phyloP scores from a whole-genome alignment of 1,140 invertebrate genomes.

The Euura lappo region DNA sequence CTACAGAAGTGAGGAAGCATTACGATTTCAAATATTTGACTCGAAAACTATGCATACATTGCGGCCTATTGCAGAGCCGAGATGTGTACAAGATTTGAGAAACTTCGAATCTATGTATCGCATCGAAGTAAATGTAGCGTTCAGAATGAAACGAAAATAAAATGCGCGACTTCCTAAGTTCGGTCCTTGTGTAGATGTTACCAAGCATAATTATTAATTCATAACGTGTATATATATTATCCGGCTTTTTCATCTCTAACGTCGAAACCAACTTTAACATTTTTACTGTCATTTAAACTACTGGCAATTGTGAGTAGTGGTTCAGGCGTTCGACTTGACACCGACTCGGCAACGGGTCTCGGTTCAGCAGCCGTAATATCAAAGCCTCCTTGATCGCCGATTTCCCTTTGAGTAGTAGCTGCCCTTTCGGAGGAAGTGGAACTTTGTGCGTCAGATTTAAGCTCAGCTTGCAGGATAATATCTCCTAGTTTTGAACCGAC shows the following conservation, averaged over 20 bases:
- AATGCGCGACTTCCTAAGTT: neutral
- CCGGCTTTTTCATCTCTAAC: constrained; percentile 41
- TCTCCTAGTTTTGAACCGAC: neutral
- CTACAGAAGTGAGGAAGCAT: too few relatives aligned
- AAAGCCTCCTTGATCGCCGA: neutral
- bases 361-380: neutral
- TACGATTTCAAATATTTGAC: too few relatives aligned
- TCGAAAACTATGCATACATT: too few relatives aligned
- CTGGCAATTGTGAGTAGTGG: constrained; percentile 54
- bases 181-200: neutral
- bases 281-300: constrained; percentile 51
- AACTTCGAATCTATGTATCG: too few relatives aligned
- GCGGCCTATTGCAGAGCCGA: too few relatives aligned
- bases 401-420: neutral
- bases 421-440: neutral
- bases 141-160: too few relatives aligned
- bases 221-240: constrained; percentile 12
- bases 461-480: neutral
- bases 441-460: neutral
- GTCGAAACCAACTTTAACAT: constrained; percentile 50
- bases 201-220: neutral
- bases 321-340: constrained; percentile 12
- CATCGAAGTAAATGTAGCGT: too few relatives aligned
- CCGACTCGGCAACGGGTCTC: neutral
- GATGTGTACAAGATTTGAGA: too few relatives aligned